Evolutionary conservation across 2,888 invertebrate species (phyloP).

Genomic region (Caenorhabditis imperialis): DNA sequence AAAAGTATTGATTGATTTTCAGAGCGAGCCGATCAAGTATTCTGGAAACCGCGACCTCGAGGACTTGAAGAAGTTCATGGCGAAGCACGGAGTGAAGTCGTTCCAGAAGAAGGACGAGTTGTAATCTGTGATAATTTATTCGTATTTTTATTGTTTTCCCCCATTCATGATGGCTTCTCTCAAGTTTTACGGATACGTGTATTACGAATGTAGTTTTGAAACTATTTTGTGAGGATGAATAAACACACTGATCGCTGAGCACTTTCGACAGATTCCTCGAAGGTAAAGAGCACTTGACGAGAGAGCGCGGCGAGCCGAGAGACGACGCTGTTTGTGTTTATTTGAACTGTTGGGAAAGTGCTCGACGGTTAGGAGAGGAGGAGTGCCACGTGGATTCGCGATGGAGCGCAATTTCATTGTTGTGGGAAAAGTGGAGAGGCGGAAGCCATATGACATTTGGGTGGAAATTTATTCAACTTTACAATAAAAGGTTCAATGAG

Average conservation of each 20-base stretch:
- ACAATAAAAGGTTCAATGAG: no score
- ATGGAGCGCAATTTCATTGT: no score
- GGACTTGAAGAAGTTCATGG: constrained; percentile 75
- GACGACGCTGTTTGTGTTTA: constrained; percentile 30
- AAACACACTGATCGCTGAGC: constrained; percentile 7
- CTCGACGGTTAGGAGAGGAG: no score
- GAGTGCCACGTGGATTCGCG: no score
- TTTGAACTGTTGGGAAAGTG: constrained; percentile 25
- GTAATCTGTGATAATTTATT: constrained; percentile 47
- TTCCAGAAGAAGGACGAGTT: constrained; percentile 75
- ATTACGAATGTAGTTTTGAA: constrained; percentile 9
- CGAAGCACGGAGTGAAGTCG: constrained; percentile 74
- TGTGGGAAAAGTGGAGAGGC: no score
- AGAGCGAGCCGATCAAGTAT: constrained; percentile 71
- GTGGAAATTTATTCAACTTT: no score
- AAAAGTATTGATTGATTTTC: constrained; percentile 10
- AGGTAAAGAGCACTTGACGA: constrained; percentile 19
- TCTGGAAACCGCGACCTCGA: constrained; percentile 75
- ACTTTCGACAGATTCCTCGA: constrained; percentile 30
- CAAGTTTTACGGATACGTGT: constrained; percentile 48
- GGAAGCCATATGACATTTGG: no score
- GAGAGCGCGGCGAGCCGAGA: constrained; percentile 9
- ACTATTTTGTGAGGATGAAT: background rate
- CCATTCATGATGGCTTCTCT: constrained; percentile 12
- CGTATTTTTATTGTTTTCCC: background rate